Evolutionary conservation across 2,797 vertebrate genomes (phyloP).

Genomic region (Spea hammondii): DNA sequence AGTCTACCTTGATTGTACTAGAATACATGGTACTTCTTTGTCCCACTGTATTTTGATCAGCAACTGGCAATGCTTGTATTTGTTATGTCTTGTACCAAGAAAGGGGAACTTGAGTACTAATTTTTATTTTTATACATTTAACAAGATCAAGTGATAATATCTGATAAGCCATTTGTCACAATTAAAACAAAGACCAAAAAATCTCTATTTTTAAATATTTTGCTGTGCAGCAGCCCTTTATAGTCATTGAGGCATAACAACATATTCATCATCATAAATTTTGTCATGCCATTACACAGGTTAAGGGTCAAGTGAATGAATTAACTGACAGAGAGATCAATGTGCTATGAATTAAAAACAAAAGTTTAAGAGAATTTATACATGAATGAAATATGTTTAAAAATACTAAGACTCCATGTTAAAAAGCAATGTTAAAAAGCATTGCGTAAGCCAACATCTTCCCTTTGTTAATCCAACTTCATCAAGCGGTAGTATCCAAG

Average conservation of each 20-base stretch:
- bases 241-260: conserved; percentile 26
- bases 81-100: no score
- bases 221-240: conserved; percentile 4
- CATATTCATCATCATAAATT: conserved; percentile 14
- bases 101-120: no score
- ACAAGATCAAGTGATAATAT: background rate
- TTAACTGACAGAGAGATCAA: conserved; percentile 39
- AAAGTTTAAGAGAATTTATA: conserved; percentile 46
- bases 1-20: no score
- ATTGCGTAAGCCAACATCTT: no score
- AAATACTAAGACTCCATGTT: background rate
- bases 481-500: no score
- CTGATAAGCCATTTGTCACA: background rate
- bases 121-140: background rate
- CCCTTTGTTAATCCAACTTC: no score
- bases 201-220: background rate
- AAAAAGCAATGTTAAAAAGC: no score
- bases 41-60: no score
- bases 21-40: no score
- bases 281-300: conserved; percentile 36
- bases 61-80: no score
- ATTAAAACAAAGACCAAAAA: background rate
- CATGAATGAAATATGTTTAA: background rate
- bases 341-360: conserved; percentile 55
- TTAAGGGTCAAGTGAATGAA: conserved; percentile 41